Evolutionary conservation across 2,797 vertebrate genomes (phyloP).

Genomic region (Gobionotothen gibberifrons): DNA sequence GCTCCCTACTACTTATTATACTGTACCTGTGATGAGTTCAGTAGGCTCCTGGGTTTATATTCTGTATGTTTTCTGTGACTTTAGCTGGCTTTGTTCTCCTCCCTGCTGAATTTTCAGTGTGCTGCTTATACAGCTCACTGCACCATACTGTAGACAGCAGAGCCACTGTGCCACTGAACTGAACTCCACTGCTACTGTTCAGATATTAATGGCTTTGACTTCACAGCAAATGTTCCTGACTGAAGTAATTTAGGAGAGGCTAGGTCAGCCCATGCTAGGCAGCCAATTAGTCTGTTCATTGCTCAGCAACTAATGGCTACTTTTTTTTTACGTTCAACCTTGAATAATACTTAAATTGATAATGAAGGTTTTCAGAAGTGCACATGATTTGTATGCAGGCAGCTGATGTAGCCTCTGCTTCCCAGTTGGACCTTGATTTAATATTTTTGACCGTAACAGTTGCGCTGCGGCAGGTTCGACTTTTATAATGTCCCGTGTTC

Average conservation of each 20-base stretch:
- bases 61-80: conserved; percentile 6
- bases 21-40: conserved; percentile 2
- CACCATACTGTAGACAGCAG: not conserved
- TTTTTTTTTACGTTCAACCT: not conserved
- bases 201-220: conserved; percentile 1
- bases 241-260: not conserved
- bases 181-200: not conserved
- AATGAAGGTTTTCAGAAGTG: not conserved
- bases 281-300: conserved; percentile 19
- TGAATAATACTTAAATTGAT: not conserved
- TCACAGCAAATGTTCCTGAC: not conserved
- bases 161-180: conserved; percentile 15
- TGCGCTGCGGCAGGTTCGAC: not conserved
- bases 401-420: not conserved
- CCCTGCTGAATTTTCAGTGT: conserved; percentile 14
- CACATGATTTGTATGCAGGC: not conserved
- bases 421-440: too few relatives aligned
- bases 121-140: not conserved
- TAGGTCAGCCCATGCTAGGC: too few relatives aligned
- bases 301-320: not conserved
- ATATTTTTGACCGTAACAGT: not conserved
- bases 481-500: not conserved
- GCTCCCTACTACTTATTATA: not conserved
- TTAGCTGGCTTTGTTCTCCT: conserved; percentile 22
- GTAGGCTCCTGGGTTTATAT: not conserved